Base-by-base conservation (phyloP, 1,140 invertebrate species). In the Samia ricini region DNA sequence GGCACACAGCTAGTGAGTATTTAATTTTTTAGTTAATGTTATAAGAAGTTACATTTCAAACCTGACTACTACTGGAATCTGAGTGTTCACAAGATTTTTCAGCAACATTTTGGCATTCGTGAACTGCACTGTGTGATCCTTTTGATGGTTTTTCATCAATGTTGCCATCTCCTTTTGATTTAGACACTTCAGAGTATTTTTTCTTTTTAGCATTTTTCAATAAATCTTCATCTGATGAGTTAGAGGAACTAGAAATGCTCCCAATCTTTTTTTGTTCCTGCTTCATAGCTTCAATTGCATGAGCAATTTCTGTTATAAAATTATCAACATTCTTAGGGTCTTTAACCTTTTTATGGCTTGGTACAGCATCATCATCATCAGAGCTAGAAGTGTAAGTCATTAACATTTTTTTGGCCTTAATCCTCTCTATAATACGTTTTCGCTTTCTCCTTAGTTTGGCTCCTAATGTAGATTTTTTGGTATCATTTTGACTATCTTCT, bases 351-450 rank as follows among this genome's bases (percentile, higher is more conserved):
- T 15, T 15, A 12, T 15, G 1, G 1, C 15, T 42, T 42, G 7
- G 33, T 42, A 42, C 1, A n/a, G n/a, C n/a, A 56, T 89, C 83
- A 74, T 88, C 83, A 48, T 88, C 83, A 50, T 88, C 87, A 48
- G 87, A 88, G 64, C 83, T 86, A 19, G 80, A 84, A 18, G 84
- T 83, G 66, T 82, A 79, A 56, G 72, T 79, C 6, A 86, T 55
- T 24, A 87, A 65, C 76, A 79, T 85, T 72, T 81, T 85, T 55
- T 85, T 89, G 29, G 83, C 79, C 68, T 81, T 63, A 71, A 81
- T 78, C 71, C 76, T 82, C 69, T 88, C 76, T 72, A 75, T 82
- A 21, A 79, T 76, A 55, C 69, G 66, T 69, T 85, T 87, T 59
- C 77, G 66, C n/a, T n/a, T n/a, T n/a, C 33, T 12, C 71, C 80